A percentile compares a stretch with the other conserved stretches of the same genome.
These are phyloP conservation scores for Corydoras maculifer DNA, from an alignment of 2,113 vertebrate genomes.

Conservation along the genomic window DNA sequence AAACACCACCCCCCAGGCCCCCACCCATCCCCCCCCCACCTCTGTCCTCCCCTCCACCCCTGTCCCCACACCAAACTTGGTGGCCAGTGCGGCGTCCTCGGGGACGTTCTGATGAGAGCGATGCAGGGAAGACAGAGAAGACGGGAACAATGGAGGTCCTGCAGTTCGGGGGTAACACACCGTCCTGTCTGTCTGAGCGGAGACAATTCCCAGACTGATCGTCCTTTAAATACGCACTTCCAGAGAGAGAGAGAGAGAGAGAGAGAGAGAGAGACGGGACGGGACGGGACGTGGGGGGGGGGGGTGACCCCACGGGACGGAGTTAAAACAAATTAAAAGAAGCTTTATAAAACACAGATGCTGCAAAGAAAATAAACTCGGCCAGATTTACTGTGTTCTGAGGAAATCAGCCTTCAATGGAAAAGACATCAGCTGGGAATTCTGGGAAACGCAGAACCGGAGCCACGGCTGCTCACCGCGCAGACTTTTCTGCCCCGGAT, in stretches of 20 bases:
- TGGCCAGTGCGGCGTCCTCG: conserved; percentile 55
- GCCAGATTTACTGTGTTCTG: conserved; percentile 83
- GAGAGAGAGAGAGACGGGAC: conserved; percentile 50
- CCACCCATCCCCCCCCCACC: conserved; percentile 34
- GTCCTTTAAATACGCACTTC: conserved; percentile 81
- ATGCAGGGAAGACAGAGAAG: conserved; percentile 39
- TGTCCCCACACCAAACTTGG: too few relatives aligned
- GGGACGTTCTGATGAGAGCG: conserved; percentile 44
- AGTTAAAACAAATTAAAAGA: conserved; percentile 96
- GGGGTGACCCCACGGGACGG: conserved; percentile 82
- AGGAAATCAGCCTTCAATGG: conserved; percentile 80
- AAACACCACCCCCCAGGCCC: too few relatives aligned
- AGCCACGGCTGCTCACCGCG: conserved; percentile 34
- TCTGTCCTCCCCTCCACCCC: conserved; percentile 20
- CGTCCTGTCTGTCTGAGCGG: conserved; percentile 54
- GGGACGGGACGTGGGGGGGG: conserved; percentile 68
- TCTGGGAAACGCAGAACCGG: conserved; percentile 63
- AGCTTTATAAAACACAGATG: conserved; percentile 97
- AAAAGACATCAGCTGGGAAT: conserved; percentile 81
- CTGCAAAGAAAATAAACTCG: conserved; percentile 94
- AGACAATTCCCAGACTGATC: conserved; percentile 71
- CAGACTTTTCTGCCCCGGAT: not conserved
- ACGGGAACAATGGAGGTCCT: conserved; percentile 64
- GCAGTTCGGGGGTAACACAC: conserved; percentile 48
- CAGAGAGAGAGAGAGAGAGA: conserved; percentile 54